Evolutionary conservation across 2,888 invertebrate genomes (phyloP).

Genomic region (Drosophila merina): DNA sequence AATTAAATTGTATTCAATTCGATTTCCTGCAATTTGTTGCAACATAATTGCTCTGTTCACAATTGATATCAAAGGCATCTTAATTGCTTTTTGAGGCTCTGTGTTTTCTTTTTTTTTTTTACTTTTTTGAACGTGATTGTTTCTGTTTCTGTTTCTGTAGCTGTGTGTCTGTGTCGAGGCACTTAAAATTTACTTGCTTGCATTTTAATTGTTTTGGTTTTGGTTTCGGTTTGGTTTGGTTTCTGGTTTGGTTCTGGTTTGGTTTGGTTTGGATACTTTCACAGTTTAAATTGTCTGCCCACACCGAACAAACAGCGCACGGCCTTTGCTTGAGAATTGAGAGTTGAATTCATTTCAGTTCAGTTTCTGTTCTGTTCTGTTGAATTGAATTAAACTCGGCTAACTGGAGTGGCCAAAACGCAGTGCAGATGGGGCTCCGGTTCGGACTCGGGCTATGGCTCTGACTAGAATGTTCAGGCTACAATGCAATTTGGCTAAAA

Average conservation of each 20-base stretch:
- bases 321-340: constrained; percentile 62
- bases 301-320: constrained; percentile 75
- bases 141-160: constrained; percentile 11
- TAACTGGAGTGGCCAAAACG: constrained; percentile 44
- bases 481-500: constrained; percentile 11
- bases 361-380: constrained; percentile 47
- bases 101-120: constrained; percentile 3
- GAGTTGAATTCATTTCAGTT: constrained; percentile 51
- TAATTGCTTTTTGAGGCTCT: constrained; percentile 37
- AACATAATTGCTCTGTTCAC: constrained; percentile 35
- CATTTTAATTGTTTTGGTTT: constrained; percentile 48
- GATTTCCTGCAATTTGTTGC: constrained; percentile 34
- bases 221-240: constrained; percentile 10
- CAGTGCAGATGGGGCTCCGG: constrained; percentile 15
- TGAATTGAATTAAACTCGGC: constrained; percentile 24
- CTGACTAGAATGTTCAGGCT: constrained; percentile 34
- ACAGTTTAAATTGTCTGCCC: constrained; percentile 63
- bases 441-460: not conserved
- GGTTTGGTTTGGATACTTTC: constrained; percentile 38
- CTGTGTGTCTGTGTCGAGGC: constrained; percentile 24
- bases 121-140: not conserved
- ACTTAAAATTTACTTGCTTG: constrained; percentile 62
- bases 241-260: constrained; percentile 16
- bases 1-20: constrained; percentile 42
- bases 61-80: constrained; percentile 40